A percentile compares a stretch with the other conserved stretches of the same genome.
These are phyloP conservation scores for Larimichthys polyactis DNA, from an alignment of 2,113 vertebrate genomes.

Conservation along the genomic window DNA sequence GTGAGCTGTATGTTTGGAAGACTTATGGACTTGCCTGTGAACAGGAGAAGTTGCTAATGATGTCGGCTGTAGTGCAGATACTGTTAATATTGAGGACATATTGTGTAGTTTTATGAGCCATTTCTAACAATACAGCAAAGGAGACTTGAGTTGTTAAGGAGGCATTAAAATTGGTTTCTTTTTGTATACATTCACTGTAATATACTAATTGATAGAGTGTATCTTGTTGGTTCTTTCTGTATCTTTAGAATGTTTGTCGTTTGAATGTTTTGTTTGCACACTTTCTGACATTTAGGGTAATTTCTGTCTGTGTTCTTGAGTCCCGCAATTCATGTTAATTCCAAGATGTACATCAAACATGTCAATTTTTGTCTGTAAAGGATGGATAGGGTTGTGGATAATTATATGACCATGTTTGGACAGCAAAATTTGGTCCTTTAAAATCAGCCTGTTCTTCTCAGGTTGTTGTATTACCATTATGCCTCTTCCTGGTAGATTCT, in stretches of 20 bases:
- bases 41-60: neutral
- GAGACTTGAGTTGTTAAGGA: neutral
- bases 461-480: neutral
- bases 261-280: neutral
- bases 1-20: neutral
- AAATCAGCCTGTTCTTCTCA: neutral
- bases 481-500: neutral
- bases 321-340: neutral
- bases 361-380: neutral
- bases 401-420: neutral
- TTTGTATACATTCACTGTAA: neutral
- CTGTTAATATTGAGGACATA: neutral
- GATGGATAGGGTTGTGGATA: neutral
- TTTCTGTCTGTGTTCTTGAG: neutral
- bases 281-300: neutral
- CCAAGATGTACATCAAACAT: neutral
- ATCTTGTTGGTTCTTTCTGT: neutral
- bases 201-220: neutral
- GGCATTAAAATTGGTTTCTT: neutral
- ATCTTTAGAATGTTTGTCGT: neutral
- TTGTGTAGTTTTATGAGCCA: neutral
- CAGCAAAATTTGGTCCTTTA: neutral
- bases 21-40: neutral
- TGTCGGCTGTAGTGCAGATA: neutral
- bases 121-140: neutral